Percentiles rank a stretch among this genome's conserved stretches.
Evolutionary conservation across 2,113 vertebrate genomes (phyloP).

Genomic region (Zeus faber): DNA sequence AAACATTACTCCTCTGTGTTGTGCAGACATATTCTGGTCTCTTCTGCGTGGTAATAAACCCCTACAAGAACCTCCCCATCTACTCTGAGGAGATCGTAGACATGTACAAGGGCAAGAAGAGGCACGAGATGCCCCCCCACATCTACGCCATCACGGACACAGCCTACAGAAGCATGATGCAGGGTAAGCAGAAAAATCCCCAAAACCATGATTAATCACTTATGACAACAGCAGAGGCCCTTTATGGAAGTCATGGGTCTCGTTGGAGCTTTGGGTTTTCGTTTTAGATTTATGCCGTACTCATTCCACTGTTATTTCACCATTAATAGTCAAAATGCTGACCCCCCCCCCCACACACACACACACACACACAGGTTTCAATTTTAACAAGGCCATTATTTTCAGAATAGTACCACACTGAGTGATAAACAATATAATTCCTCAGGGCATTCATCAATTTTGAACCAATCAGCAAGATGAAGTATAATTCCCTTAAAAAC

Average conservation of each 20-base stretch:
- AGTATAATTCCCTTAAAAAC: no score
- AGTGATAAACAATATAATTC: no score
- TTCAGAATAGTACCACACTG: background rate
- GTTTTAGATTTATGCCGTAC: background rate
- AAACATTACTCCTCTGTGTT: slow-evolving; percentile 14
- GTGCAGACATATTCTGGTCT: slow-evolving; percentile 94
- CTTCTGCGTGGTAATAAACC: slow-evolving; percentile 99
- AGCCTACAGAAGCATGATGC: slow-evolving; percentile 98
- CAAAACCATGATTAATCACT: background rate
- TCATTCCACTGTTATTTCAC: background rate
- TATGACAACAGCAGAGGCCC: background rate
- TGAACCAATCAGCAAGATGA: no score
- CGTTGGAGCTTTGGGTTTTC: background rate
- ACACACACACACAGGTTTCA: no score
- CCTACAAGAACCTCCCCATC: slow-evolving; percentile 98
- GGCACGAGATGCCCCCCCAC: slow-evolving; percentile 97
- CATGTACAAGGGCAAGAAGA: slow-evolving; percentile 99
- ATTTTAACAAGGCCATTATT: slow-evolving; percentile 6
- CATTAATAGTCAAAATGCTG: background rate
- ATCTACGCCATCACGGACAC: slow-evolving; percentile 99
- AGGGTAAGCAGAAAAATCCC: slow-evolving; percentile 90
- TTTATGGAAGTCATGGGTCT: background rate
- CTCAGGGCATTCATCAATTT: no score
- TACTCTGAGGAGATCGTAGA: slow-evolving; percentile 98
- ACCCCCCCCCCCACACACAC: background rate